Conservation (phyloP, 92 coral and sea anemone genomes). For the Palythoa heliodiscus region DNA sequence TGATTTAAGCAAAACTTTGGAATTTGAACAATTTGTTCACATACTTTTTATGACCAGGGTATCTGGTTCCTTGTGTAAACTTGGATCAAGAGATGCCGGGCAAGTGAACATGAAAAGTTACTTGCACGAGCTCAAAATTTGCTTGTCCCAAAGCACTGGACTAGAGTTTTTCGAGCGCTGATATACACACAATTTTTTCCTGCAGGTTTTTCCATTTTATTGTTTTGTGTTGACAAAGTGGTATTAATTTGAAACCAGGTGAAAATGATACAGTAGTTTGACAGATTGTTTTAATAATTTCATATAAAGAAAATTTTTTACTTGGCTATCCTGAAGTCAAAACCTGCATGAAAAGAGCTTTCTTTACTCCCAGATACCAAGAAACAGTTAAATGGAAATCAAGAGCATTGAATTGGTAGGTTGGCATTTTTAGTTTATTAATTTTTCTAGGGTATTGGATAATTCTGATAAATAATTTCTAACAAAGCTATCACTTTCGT, state of each 20-base stretch:
- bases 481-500: slow-evolving; percentile 13
- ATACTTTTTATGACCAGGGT: neutral
- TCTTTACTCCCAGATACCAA: slow-evolving; percentile 14
- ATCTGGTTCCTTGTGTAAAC: too few relatives aligned
- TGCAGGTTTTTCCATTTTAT: neutral
- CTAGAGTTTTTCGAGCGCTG: slow-evolving; percentile 41
- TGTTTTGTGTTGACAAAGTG: neutral
- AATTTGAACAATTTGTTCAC: neutral
- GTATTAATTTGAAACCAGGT: neutral
- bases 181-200: neutral
- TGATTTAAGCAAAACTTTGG: neutral
- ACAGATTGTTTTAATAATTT: too few relatives aligned
- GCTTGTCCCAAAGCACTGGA: slow-evolving; percentile 36
- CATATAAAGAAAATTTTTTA: too few relatives aligned
- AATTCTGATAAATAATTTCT: slow-evolving; percentile 7
- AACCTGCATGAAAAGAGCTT: slow-evolving; percentile 3
- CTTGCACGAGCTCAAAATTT: too few relatives aligned
- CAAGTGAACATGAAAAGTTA: too few relatives aligned
- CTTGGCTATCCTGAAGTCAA: slow-evolving; percentile 1
- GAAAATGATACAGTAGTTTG: neutral
- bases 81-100: too few relatives aligned
- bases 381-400: slow-evolving; percentile 6
- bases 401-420: slow-evolving; percentile 16
- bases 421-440: neutral
- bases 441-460: slow-evolving; percentile 15